These are phyloP conservation scores for Chloroceryle amazona DNA, from an alignment of 2,797 vertebrate genomes.

Conservation along the genomic window DNA sequence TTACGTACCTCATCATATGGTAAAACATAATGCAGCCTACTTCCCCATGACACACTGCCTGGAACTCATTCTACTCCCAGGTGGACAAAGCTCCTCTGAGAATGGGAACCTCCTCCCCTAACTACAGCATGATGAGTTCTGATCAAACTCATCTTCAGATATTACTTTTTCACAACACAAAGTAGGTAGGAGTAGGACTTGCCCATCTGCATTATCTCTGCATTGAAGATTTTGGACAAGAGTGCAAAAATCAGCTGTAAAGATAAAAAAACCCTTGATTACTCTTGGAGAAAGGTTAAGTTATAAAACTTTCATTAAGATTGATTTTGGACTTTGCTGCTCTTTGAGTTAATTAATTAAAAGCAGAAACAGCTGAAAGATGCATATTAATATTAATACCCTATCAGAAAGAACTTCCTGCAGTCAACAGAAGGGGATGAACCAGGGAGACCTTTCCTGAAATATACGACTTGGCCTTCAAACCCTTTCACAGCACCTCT, in stretches of 20 bases:
- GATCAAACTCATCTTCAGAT: background rate
- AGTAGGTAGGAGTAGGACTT: background rate
- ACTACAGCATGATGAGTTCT: background rate
- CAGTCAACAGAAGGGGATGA: background rate
- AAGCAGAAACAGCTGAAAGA: slow-evolving; percentile 42
- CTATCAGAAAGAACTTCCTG: slow-evolving; percentile 32
- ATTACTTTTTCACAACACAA: background rate
- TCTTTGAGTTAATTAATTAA: slow-evolving; percentile 67
- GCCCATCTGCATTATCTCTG: background rate
- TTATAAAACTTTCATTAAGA: slow-evolving; percentile 59
- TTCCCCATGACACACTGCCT: background rate
- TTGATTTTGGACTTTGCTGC: slow-evolving; percentile 50
- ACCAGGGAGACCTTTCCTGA: slow-evolving; percentile 21
- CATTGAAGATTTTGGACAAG: background rate
- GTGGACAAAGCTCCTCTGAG: background rate
- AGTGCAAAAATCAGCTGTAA: background rate
- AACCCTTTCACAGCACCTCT: background rate
- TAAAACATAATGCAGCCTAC: background rate
- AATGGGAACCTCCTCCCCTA: background rate
- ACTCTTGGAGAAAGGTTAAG: slow-evolving; percentile 18
- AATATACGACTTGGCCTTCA: slow-evolving; percentile 26
- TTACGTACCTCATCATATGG: background rate
- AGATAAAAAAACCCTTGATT: slow-evolving; percentile 29
- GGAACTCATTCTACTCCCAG: background rate
- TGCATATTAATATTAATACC: slow-evolving; percentile 64